Evolutionary conservation across 2,797 vertebrate species (phyloP), one percentile per base, ranked within the genome.

Genomic region (Gallinago stenura): DNA sequence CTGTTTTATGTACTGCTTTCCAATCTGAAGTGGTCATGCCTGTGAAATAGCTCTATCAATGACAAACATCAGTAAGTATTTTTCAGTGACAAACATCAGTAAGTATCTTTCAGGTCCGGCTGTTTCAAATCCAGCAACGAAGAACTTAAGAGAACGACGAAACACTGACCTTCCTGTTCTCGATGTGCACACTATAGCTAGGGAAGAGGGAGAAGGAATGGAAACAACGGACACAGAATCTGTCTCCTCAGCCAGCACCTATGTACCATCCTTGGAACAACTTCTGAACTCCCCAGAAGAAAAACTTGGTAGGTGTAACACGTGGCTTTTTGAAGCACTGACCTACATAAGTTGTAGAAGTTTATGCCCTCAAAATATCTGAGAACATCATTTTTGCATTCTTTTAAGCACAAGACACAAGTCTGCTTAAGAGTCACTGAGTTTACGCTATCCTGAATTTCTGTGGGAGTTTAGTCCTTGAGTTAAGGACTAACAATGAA

Each of bases 131-230:
- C 98, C 98, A 9, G 87, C 97, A 84, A 90, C 95, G 0, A 99
- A 99, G 97, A 96, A 77, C 33, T 96, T 98, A 75, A 71, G 96
- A 45, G 99, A 99, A 91, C 97, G 98, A 62, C 98, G 98, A 83
- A 97, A 83, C 46, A 26, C 96, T 25, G 99, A 99, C 71, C 95
- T 99, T 68, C 97, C 98, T 16, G 93, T 98, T 54, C 95, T 98
- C 6, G 99, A 99, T 72, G 97, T 99, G 82, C 98, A 99, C 61
- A 96, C 98, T 41, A 97, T 98, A 87, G 98, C 99, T 50, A 98
- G 99, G 73, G 99, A 99, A 88, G 99, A 99, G 75, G 99, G 99
- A 2, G 99, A 99, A 90, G 99, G 99, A 12, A 99, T 99, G 99
- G 99, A 99, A 97, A 99, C 98, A n/a, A 98, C 98, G 0, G 99